phyloP scores from a whole-genome alignment of 1,140 invertebrate species.

The Cydia fagiglandana region DNA sequence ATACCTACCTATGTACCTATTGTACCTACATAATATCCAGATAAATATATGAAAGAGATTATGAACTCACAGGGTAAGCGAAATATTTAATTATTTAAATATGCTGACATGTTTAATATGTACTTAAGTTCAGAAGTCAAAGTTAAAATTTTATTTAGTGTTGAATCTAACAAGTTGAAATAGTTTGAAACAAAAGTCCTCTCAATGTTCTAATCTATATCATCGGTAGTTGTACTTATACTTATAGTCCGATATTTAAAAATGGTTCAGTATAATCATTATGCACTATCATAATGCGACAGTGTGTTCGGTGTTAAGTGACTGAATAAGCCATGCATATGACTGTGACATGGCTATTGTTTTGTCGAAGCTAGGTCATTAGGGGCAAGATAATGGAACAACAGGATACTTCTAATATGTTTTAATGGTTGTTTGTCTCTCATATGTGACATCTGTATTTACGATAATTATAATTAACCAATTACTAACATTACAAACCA shows the following conservation, averaged over 20 bases:
- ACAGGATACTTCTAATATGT: background rate
- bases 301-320: background rate
- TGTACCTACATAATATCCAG: too few species aligned
- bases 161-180: background rate
- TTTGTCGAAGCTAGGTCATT: constrained; percentile 18
- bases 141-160: too few species aligned
- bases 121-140: too few species aligned
- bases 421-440: background rate
- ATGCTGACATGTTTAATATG: too few species aligned
- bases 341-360: background rate
- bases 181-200: background rate
- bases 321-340: too few species aligned
- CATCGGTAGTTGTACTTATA: background rate
- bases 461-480: too few species aligned
- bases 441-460: background rate
- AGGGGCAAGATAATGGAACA: constrained; percentile 15
- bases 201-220: background rate
- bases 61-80: too few species aligned
- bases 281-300: background rate
- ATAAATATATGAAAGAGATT: too few species aligned
- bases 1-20: too few species aligned
- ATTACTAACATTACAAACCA: too few species aligned
- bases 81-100: too few species aligned
- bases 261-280: background rate
- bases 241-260: constrained; percentile 4